Percentiles rank a stretch among this genome's conserved stretches.
Evolutionary conservation across 2,888 invertebrate genomes (phyloP).

Genomic region (Nomada fabriciana): DNA sequence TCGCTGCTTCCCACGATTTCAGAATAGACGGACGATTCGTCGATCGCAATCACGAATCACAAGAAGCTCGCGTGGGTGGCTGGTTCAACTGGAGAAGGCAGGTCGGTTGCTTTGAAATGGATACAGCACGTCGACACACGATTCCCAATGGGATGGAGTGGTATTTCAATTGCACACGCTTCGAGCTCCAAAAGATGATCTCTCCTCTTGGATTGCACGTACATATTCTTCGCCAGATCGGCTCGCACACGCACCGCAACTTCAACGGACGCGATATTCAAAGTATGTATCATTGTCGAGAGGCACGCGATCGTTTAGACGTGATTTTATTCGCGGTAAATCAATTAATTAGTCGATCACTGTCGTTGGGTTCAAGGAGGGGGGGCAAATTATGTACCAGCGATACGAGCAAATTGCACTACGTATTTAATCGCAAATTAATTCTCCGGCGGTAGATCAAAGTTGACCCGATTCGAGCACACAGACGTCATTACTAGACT

Average conservation of each 20-base stretch:
- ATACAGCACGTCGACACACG: slow-evolving; percentile 38
- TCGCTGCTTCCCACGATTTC: slow-evolving; percentile 21
- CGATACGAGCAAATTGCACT: slow-evolving; percentile 39
- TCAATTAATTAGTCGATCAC: slow-evolving; percentile 51
- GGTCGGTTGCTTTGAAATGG: slow-evolving; percentile 57
- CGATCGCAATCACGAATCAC: slow-evolving; percentile 19
- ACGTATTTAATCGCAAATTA: slow-evolving; percentile 17
- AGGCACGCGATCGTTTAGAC: slow-evolving; percentile 34
- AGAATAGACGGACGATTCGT: slow-evolving; percentile 27
- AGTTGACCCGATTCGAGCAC: too few species aligned
- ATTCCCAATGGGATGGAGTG: slow-evolving; percentile 35
- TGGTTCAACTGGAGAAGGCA: slow-evolving; percentile 27
- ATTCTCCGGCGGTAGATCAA: not conserved
- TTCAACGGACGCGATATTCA: slow-evolving; percentile 10
- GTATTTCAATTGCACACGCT: slow-evolving; percentile 45
- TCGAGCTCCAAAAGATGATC: slow-evolving; percentile 31
- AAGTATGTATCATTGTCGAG: slow-evolving; percentile 6
- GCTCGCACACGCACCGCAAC: not conserved
- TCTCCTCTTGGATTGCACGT: not conserved
- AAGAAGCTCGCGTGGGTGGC: slow-evolving; percentile 43
- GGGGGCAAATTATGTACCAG: slow-evolving; percentile 37
- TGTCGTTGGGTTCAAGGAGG: slow-evolving; percentile 19
- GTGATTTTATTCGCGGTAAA: slow-evolving; percentile 38
- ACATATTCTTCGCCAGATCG: slow-evolving; percentile 16
- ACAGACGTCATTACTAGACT: too few species aligned